Base-by-base conservation (phyloP, 2,797 vertebrate species). In the Eulemur rubriventer region DNA sequence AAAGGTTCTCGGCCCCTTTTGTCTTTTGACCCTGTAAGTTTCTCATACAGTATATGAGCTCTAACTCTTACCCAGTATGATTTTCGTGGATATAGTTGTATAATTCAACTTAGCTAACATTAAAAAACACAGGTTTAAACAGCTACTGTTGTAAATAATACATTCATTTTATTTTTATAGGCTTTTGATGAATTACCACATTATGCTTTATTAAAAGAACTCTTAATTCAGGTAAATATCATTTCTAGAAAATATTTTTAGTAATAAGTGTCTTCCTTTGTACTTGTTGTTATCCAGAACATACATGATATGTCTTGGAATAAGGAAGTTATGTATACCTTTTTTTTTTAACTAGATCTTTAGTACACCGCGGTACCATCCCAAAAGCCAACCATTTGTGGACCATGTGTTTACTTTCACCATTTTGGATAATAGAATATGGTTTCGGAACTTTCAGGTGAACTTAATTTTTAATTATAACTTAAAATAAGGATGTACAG, bases 391-490 rank as follows among this genome's bases (percentile, higher is more conserved):
- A 82, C 99, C 99, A 3, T 99, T 99, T 98, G 99, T 99, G 30
- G 99, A 99, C 96, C 99, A 99, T 0, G 99, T 99, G 61, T 99
- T 99, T 98, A 99, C 99, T 4, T 99, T 99, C 97, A 99, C 99
- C 4, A 93, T 99, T n/a, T 98, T 99, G 91, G 99, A 99, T 78
- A 99, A 99, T 97, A 99, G 99, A 97, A 99, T 99, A 97, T 99
- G 99, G 99, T 99, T 99, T 98, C 99, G 99, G 93, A 99, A 99
- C 98, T 99, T 99, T 95, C 99, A 99, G 99, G 99, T 99, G 96
- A 98, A 41, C 38, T 88, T 90, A n/a, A 41, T 79, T 82, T 95
- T 86, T 89, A 69, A 43, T 72, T 91, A 55, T 55, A 16, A 30
- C 46, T 78, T 84, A 73, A 93, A 81, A 84, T 89, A 72, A 83